phyloP scores from a whole-genome alignment of 1,140 invertebrate genomes.

The Spodoptera litura region DNA sequence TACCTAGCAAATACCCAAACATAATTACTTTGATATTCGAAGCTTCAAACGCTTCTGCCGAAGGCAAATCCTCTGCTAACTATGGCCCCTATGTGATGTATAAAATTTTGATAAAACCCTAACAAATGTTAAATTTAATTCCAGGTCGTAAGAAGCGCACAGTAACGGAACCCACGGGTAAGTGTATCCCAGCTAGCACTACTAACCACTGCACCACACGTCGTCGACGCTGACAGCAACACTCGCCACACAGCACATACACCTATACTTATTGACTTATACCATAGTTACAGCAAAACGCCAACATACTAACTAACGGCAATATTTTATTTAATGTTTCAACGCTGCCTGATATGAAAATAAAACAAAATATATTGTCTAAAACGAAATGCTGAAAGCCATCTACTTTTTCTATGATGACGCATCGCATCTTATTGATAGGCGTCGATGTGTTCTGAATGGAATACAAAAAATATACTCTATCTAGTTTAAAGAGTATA shows the following conservation, averaged over 20 bases:
- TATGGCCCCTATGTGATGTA: no score
- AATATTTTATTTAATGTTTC: conserved; percentile 17
- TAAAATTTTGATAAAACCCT: no score
- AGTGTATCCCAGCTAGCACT: conserved; percentile 47
- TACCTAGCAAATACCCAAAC: no score
- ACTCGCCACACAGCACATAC: conserved; percentile 11
- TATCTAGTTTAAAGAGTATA: no score
- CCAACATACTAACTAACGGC: conserved; percentile 5
- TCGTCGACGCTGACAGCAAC: conserved; percentile 16
- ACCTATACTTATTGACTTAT: conserved; percentile 6
- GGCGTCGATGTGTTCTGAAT: no score
- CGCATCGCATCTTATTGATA: no score
- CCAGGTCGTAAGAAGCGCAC: conserved; percentile 70
- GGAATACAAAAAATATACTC: no score
- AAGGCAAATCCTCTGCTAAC: no score
- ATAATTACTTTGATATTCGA: no score
- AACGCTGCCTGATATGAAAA: neutral
- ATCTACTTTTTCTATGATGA: no score
- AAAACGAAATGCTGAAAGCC: no score
- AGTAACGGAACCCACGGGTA: conserved; percentile 56
- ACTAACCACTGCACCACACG: conserved; percentile 27
- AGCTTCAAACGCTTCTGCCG: no score
- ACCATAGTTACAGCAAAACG: conserved; percentile 1
- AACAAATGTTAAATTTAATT: neutral
- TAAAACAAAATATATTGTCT: neutral